These are phyloP conservation scores for Aeoliscus strigatus DNA, from an alignment of 2,797 vertebrate genomes.

Conservation along the genomic window DNA sequence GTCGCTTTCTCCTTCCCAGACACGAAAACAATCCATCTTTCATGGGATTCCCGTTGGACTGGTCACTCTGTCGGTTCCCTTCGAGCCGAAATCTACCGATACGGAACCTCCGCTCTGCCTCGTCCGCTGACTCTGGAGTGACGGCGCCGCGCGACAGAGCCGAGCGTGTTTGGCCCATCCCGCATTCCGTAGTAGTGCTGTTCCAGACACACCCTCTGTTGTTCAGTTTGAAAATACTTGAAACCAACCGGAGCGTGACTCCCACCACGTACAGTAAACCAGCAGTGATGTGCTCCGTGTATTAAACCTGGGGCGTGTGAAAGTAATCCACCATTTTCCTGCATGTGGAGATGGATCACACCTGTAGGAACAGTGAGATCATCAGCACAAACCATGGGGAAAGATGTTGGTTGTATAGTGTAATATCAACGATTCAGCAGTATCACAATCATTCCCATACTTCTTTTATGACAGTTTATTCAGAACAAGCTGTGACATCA, in stretches of 20 bases:
- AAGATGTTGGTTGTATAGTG: no score
- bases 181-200: slow-evolving; percentile 64
- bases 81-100: slow-evolving; percentile 24
- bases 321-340: slow-evolving; percentile 1
- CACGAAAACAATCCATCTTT: slow-evolving; percentile 66
- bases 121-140: slow-evolving; percentile 34
- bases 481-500: slow-evolving; percentile 1
- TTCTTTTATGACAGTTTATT: not conserved
- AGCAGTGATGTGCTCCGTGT: slow-evolving; percentile 39
- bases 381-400: not conserved
- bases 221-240: slow-evolving; percentile 8
- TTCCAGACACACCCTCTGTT: slow-evolving; percentile 57
- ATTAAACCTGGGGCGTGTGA: slow-evolving; percentile 2
- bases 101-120: slow-evolving; percentile 26
- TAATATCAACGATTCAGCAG: no score
- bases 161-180: slow-evolving; percentile 74
- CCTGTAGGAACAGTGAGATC: slow-evolving; percentile 35
- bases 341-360: no score
- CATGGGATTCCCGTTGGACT: slow-evolving; percentile 56
- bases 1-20: slow-evolving; percentile 59
- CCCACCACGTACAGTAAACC: slow-evolving; percentile 8
- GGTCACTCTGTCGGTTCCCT: slow-evolving; percentile 31
- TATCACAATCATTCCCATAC: not conserved
- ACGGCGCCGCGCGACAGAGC: slow-evolving; percentile 30
- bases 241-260: slow-evolving; percentile 16